Conservation (phyloP, 2,113 vertebrate genomes). For the Notiomystis cincta region DNA sequence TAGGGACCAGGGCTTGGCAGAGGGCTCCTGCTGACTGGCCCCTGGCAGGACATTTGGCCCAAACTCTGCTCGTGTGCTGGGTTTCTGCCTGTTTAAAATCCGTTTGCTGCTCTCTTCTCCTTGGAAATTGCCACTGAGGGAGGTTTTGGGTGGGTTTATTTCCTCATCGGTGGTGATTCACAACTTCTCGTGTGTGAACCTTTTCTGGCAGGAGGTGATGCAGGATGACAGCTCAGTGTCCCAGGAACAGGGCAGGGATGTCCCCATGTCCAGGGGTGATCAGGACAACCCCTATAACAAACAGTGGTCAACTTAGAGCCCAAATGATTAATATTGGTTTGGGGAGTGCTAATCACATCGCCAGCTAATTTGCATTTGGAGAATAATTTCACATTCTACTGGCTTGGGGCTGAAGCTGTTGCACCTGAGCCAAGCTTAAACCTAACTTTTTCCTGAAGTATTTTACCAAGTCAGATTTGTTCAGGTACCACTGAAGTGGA, state of each 20-base stretch:
- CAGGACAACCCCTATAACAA: background rate
- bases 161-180: background rate
- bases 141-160: background rate
- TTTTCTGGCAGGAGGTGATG: background rate
- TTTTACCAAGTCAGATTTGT: background rate
- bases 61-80: background rate
- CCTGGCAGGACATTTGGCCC: slow-evolving; percentile 54
- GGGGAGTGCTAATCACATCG: background rate
- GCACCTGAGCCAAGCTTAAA: background rate
- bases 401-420: background rate
- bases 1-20: slow-evolving; percentile 31
- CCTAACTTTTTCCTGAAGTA: background rate
- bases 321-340: background rate
- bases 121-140: background rate
- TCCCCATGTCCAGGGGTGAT: fast-evolving
- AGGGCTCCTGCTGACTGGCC: background rate
- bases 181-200: background rate
- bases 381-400: background rate
- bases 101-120: background rate
- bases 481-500: background rate
- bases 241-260: background rate
- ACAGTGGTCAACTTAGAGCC: fast-evolving
- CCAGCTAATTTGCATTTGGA: background rate
- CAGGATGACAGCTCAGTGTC: background rate
- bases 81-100: background rate